Base-by-base conservation (phyloP, 2,113 vertebrate species). In the Carassius carassius region DNA sequence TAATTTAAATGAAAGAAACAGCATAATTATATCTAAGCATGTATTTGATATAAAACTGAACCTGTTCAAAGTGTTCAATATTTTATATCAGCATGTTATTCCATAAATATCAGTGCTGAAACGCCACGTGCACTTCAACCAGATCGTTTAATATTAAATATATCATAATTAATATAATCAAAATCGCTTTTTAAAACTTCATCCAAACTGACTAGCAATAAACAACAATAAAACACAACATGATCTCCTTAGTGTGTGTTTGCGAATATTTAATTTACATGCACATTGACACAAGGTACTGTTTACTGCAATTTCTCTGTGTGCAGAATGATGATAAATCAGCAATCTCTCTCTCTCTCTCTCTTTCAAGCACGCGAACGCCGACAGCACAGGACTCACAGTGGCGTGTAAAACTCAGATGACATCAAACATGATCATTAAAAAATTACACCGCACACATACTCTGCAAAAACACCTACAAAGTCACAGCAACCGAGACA, bases 281-380 rank as follows among this genome's bases (percentile, higher is more conserved):
- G 37, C 12, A 37, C 21, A 47, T 47, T 37, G 6, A 47, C 35
- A 63, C 47, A 79, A 79, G 16, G n/a, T 17, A 63, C 37, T 1
- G 14, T 63, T 63, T 79, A 75, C 29, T 67, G n/a, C 85, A n/a
- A 84, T 89, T 90, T 85, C 85, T 69, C 65, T 85, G 86, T 56
- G 78, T 23, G 79, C 83, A 62, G 62, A 78, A 86, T 84, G 49
- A 72, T 82, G 37, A 86, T 51, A 85, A 88, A 91, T 88, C 85
- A 90, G 56, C 73, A 56, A 60, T 79, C 35, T 37, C 35, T 5
- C 37, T 69, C 77, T 79, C 77, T 58, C 11, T 60, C 77, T 41
- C 56, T 62, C 35, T 21, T 41, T 82, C 49, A 35, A 23, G 25
- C 16, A 58, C 49, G 56, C 65, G 23, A 21, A 72, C 49, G 17